Base-by-base conservation (phyloP, 1,140 invertebrate species). In the Drosophila sp. region DNA sequence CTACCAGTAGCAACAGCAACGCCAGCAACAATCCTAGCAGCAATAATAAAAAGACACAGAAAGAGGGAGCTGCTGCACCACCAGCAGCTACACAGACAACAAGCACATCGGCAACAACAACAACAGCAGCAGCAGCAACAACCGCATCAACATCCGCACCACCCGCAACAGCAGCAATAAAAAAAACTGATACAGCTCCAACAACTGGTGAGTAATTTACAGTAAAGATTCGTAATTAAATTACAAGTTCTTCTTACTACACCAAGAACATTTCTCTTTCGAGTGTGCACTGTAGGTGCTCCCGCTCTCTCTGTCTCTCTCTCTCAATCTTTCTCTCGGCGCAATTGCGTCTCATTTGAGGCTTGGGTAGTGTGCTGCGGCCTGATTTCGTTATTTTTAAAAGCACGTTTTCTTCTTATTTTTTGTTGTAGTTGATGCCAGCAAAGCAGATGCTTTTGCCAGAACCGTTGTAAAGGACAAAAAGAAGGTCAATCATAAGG, bases 401-500 rank as follows among this genome's bases (percentile, higher is more conserved):
- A 78, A 30, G 8, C 35, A 44, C 47, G 25, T 72, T 33, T 35
- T 64, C 76, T 33, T 57, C 27, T 38, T 32, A 57, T 56, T 27
- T 74, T 57, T 30, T 41, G 6, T 33, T 73, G 32, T 44, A 79
- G 79, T 82, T 72, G 81, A 81, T 76, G 87, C 75, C 60, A 73
- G 70, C 55, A 77, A 68, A 66, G 71, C 87, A 40, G 83, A 90
- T 66, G 68, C 94, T 23, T 93, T 93, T 33, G 92, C 94, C 60
- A 93, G 94, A 56, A 93, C 93, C 82, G 93, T 94, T 23, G 87
- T 94, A 25, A 94, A 94, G 82, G 94, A 95, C 82, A 93, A 93
- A 83, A 93, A 93, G 92, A 94, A 93, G 92, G 93, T 93, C 70
- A 95, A 95, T 72, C 93, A 94, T 74, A 94, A 94, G 93, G 95